phyloP scores from a whole-genome alignment of 2,888 invertebrate genomes.

The Xestobium rufovillosum region DNA sequence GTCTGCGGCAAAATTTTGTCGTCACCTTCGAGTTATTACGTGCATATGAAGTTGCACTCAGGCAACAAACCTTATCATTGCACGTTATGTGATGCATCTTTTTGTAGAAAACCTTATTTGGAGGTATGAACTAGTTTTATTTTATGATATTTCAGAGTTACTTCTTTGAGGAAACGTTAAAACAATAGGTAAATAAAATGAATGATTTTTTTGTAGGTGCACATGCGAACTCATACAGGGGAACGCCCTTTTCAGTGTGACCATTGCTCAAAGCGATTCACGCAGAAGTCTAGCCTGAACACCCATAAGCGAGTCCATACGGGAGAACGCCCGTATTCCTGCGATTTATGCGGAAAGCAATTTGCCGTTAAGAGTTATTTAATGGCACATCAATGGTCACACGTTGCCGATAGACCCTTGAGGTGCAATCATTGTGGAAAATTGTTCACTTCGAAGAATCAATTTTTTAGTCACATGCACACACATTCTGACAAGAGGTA shows the following conservation, averaged over 20 bases:
- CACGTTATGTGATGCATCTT: slow-evolving; percentile 68
- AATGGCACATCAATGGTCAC: slow-evolving; percentile 73
- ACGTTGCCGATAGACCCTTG: slow-evolving; percentile 66
- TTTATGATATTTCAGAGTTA: slow-evolving; percentile 1
- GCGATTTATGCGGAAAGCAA: slow-evolving; percentile 71
- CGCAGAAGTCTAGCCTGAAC: slow-evolving; percentile 74
- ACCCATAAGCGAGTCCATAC: slow-evolving; percentile 76
- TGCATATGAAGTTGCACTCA: slow-evolving; percentile 76
- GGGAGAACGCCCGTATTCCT: slow-evolving; percentile 70
- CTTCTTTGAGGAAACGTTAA: not conserved
- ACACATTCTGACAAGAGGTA: slow-evolving; percentile 49
- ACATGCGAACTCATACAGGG: slow-evolving; percentile 74
- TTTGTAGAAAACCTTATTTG: slow-evolving; percentile 72
- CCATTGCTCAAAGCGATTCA: slow-evolving; percentile 67
- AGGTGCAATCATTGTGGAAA: slow-evolving; percentile 66
- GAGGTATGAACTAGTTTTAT: slow-evolving; percentile 41
- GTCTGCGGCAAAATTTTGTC: slow-evolving; percentile 71
- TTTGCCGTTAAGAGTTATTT: slow-evolving; percentile 78
- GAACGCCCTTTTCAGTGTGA: slow-evolving; percentile 70
- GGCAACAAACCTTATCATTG: slow-evolving; percentile 74
- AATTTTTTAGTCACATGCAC: not conserved
- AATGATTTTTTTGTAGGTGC: slow-evolving; percentile 44
- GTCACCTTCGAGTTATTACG: slow-evolving; percentile 71
- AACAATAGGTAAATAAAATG: no score
- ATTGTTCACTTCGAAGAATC: slow-evolving; percentile 64